phyloP scores from a whole-genome alignment of 2,888 invertebrate genomes.

The Hydrotaea cyrtoneurina region DNA sequence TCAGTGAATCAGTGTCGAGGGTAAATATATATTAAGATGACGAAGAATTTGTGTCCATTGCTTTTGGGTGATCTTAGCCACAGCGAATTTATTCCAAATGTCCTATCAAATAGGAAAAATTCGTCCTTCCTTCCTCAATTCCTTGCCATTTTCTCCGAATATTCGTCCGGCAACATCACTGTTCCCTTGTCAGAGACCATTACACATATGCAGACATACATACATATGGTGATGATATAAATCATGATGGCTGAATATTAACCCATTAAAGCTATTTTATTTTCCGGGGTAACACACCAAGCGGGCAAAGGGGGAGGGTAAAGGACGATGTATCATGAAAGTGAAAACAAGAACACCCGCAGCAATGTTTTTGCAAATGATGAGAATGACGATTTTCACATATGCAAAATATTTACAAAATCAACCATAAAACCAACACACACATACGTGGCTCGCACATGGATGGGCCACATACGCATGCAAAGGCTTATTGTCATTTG shows the following conservation, averaged over 20 bases:
- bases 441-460: background rate
- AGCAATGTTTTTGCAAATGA: constrained; percentile 45
- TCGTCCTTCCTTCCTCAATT: too few relatives aligned
- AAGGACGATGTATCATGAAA: constrained; percentile 5
- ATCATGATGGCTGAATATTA: constrained; percentile 65
- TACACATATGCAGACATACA: constrained; percentile 61
- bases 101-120: too few relatives aligned
- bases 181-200: constrained; percentile 8
- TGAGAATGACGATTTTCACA: constrained; percentile 31
- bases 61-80: too few relatives aligned
- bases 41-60: too few relatives aligned
- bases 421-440: constrained; percentile 35
- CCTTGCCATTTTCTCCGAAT: too few relatives aligned
- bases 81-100: too few relatives aligned
- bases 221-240: constrained; percentile 53
- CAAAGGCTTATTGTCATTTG: constrained; percentile 47
- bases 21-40: too few relatives aligned
- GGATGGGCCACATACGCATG: background rate
- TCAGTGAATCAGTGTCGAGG: too few relatives aligned
- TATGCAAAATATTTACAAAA: constrained; percentile 57
- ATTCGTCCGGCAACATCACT: background rate
- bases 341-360: constrained; percentile 42
- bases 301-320: too few relatives aligned
- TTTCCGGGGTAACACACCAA: background rate
- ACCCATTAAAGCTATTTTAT: constrained; percentile 59